Base-by-base conservation (phyloP, 2,113 vertebrate species). In the Pseudois nayaur region DNA sequence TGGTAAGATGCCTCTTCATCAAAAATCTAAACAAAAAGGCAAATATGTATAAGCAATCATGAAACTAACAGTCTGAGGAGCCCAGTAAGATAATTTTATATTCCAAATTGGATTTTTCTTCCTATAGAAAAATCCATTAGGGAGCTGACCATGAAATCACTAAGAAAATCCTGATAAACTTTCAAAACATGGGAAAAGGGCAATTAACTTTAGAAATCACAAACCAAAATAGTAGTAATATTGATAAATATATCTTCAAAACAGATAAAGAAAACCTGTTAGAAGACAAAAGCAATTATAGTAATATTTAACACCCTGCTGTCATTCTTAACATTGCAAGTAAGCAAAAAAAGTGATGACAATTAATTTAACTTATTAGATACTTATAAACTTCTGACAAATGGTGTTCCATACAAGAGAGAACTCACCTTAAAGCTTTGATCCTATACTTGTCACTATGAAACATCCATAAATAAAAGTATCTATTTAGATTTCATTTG, bases 1-100 rank as follows among this genome's bases (percentile, higher is more conserved):
- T 99, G 98, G 82, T 99, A 99, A 93, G 98, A 94, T 59, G 98
- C 97, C 1, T 99, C 99, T 71, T 98, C 98, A 87, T 99, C 98
- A 97, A 98, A 99, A 16, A 95, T 2, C 99, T 99, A 91, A 97
- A 94, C 40, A 98, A 91, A 92, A 97, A 97, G 96, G 97, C 74
- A 97, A 94, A 97, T 3, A 79, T 40, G 4, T 59, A 88, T 2
- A 71, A 54, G 57, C 0, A 45, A 25, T 97, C 19, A 97, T 96
- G 52, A 96, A 87, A 76, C 43, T 62, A 59, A 92, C 2, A 94
- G 48, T 52, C 62, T 97, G 25, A 81, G 94, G 76, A 79, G 36
- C 36, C 16, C 54, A 83, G 12, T 29, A 95, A 94, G 78, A 87
- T 19, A 87, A 96, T 6, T 88, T 78, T 93, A 64, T 16, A 40